These are phyloP conservation scores for Erebia ligea DNA, from an alignment of 2,888 invertebrate genomes.

Conservation along the genomic window DNA sequence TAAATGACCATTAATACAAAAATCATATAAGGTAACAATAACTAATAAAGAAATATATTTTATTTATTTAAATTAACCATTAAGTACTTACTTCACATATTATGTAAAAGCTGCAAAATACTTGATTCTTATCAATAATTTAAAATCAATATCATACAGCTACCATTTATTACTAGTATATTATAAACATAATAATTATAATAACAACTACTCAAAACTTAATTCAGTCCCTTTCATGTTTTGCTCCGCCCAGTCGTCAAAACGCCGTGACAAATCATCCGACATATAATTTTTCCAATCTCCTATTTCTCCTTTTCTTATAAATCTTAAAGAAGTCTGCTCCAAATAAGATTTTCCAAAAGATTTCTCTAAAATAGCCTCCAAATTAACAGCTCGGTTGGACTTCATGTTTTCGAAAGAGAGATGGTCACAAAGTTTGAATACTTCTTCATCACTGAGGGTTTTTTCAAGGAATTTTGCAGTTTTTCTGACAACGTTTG, in stretches of 20 bases:
- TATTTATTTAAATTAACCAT: too few species aligned
- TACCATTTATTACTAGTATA: too few species aligned
- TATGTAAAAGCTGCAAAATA: not conserved
- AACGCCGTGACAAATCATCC: conserved; percentile 86
- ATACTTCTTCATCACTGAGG: conserved; percentile 86
- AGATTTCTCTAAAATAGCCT: conserved; percentile 83
- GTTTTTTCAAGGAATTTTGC: conserved; percentile 88
- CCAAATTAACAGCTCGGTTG: conserved; percentile 91
- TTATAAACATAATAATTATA: not conserved
- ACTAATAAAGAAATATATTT: not conserved
- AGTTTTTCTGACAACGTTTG: conserved; percentile 86
- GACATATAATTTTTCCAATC: conserved; percentile 92
- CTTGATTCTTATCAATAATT: not conserved
- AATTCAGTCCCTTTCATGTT: conserved; percentile 85
- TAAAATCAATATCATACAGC: too few species aligned
- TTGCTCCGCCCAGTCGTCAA: conserved; percentile 88
- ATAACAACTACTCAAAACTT: conserved; percentile 76
- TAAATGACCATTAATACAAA: not conserved
- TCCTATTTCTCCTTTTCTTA: conserved; percentile 90
- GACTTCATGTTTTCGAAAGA: conserved; percentile 92
- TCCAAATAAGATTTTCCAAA: conserved; percentile 74
- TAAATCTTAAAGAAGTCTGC: conserved; percentile 84
- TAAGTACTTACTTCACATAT: too few species aligned
- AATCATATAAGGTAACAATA: not conserved
- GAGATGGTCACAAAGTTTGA: conserved; percentile 87